phyloP scores from a whole-genome alignment of 2,113 vertebrate genomes.

The Ictalurus furcatus region DNA sequence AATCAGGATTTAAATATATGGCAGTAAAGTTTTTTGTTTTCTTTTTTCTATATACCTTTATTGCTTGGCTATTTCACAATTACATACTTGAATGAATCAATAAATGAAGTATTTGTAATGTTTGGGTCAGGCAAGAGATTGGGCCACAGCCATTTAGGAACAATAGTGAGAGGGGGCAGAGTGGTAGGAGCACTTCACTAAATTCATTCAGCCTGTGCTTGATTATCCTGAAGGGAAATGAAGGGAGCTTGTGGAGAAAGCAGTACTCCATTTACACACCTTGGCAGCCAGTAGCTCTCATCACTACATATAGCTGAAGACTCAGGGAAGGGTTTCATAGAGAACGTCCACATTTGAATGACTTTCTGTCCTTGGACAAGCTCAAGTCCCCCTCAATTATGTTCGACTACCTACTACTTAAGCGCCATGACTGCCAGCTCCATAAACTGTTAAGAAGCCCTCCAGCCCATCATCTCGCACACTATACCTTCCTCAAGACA shows the following conservation, averaged over 20 bases:
- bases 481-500: neutral
- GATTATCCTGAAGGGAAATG: neutral
- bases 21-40: slow-evolving; percentile 5
- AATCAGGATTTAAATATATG: neutral
- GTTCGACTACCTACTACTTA: neutral
- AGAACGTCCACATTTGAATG: neutral
- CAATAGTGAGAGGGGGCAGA: neutral
- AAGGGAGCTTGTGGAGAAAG: neutral
- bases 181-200: neutral
- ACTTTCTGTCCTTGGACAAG: neutral
- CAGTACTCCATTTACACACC: neutral
- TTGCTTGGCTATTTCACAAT: neutral
- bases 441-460: neutral
- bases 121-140: neutral
- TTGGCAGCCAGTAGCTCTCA: neutral
- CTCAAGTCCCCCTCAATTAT: neutral
- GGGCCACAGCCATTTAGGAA: neutral
- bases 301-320: neutral
- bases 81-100: neutral
- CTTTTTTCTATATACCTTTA: neutral
- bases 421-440: neutral
- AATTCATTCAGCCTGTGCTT: neutral
- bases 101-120: neutral
- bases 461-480: neutral
- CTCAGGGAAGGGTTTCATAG: neutral